A percentile compares a stretch with the other conserved stretches of the same genome.
phyloP scores from a whole-genome alignment of 2,888 invertebrate genomes.

The Agrochola litura region DNA sequence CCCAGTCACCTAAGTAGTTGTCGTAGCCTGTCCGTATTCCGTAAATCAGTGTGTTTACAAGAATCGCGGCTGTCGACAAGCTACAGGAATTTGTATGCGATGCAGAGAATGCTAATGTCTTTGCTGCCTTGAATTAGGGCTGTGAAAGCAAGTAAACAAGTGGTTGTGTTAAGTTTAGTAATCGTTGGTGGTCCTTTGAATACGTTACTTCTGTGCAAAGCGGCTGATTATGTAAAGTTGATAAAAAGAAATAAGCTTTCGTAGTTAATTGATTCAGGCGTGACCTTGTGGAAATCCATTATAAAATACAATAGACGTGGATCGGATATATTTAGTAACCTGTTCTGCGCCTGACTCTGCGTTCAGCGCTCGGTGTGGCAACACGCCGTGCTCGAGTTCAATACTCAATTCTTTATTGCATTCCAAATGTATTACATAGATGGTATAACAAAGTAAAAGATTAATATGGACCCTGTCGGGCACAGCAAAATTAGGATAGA shows the following conservation, averaged over 20 bases:
- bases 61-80: slow-evolving; percentile 71
- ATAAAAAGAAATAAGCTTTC: background rate
- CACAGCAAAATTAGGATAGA: no score
- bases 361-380: no score
- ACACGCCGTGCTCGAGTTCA: no score
- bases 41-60: slow-evolving; percentile 73
- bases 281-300: no score
- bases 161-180: slow-evolving; percentile 5
- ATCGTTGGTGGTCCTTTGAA: slow-evolving; percentile 51
- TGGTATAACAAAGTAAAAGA: no score
- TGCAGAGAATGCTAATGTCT: slow-evolving; percentile 77
- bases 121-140: slow-evolving; percentile 73
- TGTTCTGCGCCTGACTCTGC: no score
- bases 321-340: no score
- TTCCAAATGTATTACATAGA: no score
- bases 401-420: no score
- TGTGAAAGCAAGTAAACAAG: slow-evolving; percentile 38
- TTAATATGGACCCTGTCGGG: no score
- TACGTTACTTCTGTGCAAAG: slow-evolving; percentile 4
- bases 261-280: no score
- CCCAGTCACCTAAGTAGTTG: slow-evolving; percentile 19
- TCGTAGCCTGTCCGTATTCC: slow-evolving; percentile 68
- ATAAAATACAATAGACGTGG: no score
- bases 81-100: slow-evolving; percentile 77
- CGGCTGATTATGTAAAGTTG: background rate